Conservation (phyloP, 2,113 vertebrate genomes). For the Eonycteris spelaea region DNA sequence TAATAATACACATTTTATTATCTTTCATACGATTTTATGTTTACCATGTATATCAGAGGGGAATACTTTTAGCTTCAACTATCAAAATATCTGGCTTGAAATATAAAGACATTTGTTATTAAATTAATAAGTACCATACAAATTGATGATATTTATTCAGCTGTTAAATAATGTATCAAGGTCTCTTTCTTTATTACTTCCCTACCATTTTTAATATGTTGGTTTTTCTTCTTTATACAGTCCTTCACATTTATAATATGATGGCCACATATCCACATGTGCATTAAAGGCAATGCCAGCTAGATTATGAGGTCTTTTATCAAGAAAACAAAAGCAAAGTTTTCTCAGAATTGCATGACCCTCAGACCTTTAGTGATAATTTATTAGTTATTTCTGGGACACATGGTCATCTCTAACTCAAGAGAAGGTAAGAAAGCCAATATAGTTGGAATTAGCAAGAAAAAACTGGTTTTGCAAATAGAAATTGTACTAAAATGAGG, state of each 20-base stretch:
- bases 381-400: background rate
- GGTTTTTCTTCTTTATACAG: background rate
- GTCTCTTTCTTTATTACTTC: background rate
- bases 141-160: background rate
- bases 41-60: background rate
- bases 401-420: background rate
- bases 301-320: background rate
- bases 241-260: background rate
- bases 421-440: background rate
- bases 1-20: background rate
- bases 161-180: background rate
- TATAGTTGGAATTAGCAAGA: background rate
- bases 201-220: background rate
- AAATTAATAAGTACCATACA: background rate
- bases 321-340: background rate
- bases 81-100: background rate
- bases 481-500: background rate
- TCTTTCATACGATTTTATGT: background rate
- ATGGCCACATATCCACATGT: rapidly evolving
- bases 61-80: background rate
- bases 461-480: background rate
- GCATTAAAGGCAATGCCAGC: background rate
- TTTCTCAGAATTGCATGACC: background rate
- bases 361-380: background rate
- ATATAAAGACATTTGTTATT: background rate